phyloP scores from a whole-genome alignment of 2,888 invertebrate genomes.

The Lepidochrysops patricia region DNA sequence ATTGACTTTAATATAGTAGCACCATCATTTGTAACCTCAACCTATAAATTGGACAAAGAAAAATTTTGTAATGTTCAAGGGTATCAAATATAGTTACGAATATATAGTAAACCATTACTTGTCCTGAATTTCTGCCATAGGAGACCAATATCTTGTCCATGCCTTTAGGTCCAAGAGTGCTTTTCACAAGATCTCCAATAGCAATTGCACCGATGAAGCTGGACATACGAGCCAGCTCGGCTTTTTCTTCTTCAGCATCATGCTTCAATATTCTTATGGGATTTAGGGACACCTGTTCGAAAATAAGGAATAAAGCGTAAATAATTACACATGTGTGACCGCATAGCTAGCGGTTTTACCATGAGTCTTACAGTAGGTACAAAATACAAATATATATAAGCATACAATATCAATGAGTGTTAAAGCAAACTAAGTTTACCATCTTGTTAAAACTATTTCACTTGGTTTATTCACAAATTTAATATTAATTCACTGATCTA shows the following conservation, averaged over 20 bases:
- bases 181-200: conserved; percentile 98
- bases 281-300: conserved; percentile 85
- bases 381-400: not conserved
- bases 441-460: conserved; percentile 14
- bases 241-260: conserved; percentile 98
- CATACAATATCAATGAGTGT: not conserved
- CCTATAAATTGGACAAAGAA: conserved; percentile 45
- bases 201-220: conserved; percentile 99
- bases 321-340: conserved; percentile 25
- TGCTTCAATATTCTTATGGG: conserved; percentile 95
- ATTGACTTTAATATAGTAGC: conserved; percentile 97
- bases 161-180: conserved; percentile 98
- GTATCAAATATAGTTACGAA: not conserved
- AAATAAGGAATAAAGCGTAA: conserved; percentile 19
- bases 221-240: conserved; percentile 96
- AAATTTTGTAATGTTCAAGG: not conserved
- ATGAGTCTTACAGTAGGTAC: not conserved
- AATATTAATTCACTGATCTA: not conserved
- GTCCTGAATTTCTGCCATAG: conserved; percentile 84
- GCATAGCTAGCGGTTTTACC: not conserved
- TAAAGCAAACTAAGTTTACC: conserved; percentile 15
- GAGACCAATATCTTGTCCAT: conserved; percentile 95
- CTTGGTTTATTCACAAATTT: not conserved
- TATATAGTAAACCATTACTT: conserved; percentile 40
- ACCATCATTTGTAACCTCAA: conserved; percentile 99